Percentiles rank a stretch among this genome's conserved stretches.
These are phyloP conservation scores for Chaetogeoica ovagalla DNA, from an alignment of 2,888 invertebrate genomes.

Conservation along the genomic window DNA sequence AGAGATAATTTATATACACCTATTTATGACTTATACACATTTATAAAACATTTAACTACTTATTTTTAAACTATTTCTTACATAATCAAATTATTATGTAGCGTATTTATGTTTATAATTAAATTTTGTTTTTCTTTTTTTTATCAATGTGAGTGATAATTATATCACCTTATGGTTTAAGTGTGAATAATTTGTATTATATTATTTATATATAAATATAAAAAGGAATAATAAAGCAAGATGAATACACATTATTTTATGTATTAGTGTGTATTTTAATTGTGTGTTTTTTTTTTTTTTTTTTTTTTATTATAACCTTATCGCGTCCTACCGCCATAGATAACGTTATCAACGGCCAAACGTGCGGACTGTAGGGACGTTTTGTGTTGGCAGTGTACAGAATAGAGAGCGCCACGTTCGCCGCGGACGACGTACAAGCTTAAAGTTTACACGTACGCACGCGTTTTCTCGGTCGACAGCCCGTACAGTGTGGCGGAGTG, in stretches of 20 bases:
- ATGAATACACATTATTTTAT: constrained; percentile 21
- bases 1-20: constrained; percentile 44
- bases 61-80: constrained; percentile 41
- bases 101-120: constrained; percentile 38
- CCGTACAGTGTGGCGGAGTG: too few species aligned
- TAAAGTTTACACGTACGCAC: too few species aligned
- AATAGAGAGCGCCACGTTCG: too few species aligned
- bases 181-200: constrained; percentile 50
- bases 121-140: constrained; percentile 43
- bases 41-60: constrained; percentile 28
- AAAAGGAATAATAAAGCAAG: constrained; percentile 15
- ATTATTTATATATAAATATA: constrained; percentile 40
- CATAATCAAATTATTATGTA: constrained; percentile 51
- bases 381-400: too few species aligned
- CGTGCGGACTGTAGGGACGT: too few species aligned
- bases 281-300: background rate
- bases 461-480: too few species aligned
- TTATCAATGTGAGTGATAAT: constrained; percentile 27
- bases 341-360: too few species aligned
- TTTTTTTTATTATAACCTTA: too few species aligned
- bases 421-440: too few species aligned
- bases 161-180: constrained; percentile 41
- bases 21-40: constrained; percentile 44
- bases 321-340: too few species aligned
- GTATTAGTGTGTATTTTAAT: background rate